phyloP scores from a whole-genome alignment of 2,888 invertebrate genomes.

The Mesodorylaimus sp. region DNA sequence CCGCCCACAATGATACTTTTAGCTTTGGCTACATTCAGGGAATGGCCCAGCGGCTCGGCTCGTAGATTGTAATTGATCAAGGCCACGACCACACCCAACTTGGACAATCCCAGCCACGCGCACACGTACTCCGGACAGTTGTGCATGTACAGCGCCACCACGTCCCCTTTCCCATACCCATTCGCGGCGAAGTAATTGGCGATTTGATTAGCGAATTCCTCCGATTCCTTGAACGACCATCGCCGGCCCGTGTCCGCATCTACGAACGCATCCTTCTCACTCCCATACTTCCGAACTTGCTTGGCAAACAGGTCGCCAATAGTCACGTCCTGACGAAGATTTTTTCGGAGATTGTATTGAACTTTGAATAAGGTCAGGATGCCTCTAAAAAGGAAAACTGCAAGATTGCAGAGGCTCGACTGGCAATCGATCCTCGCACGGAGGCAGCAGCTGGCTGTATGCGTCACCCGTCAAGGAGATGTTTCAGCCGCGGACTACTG shows the following conservation, averaged over 20 bases:
- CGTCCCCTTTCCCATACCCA: constrained; percentile 60
- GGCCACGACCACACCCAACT: constrained; percentile 47
- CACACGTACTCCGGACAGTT: constrained; percentile 78
- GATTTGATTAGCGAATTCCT: background rate
- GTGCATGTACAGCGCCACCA: constrained; percentile 69
- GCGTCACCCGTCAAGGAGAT: too few relatives aligned
- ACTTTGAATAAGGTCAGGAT: too few relatives aligned
- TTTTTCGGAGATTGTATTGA: too few relatives aligned
- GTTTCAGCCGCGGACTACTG: too few relatives aligned
- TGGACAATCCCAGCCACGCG: constrained; percentile 76
- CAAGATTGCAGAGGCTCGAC: too few relatives aligned
- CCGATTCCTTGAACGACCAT: background rate
- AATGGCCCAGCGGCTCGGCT: constrained; percentile 59
- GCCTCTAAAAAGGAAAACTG: too few relatives aligned
- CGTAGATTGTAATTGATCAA: constrained; percentile 82
- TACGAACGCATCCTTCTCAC: background rate
- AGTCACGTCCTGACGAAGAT: too few relatives aligned
- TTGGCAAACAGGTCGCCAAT: background rate
- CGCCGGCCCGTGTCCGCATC: background rate
- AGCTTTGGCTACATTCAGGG: constrained; percentile 68
- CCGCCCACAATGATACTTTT: constrained; percentile 67
- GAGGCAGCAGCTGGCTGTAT: too few relatives aligned
- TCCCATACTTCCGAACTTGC: background rate
- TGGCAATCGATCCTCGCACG: too few relatives aligned
- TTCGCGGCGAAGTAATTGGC: constrained; percentile 12